A percentile compares a stretch with the other conserved stretches of the same genome.
Evolutionary conservation across 1,140 invertebrate species (phyloP).

Genomic region (Drosophila gunungcola): DNA sequence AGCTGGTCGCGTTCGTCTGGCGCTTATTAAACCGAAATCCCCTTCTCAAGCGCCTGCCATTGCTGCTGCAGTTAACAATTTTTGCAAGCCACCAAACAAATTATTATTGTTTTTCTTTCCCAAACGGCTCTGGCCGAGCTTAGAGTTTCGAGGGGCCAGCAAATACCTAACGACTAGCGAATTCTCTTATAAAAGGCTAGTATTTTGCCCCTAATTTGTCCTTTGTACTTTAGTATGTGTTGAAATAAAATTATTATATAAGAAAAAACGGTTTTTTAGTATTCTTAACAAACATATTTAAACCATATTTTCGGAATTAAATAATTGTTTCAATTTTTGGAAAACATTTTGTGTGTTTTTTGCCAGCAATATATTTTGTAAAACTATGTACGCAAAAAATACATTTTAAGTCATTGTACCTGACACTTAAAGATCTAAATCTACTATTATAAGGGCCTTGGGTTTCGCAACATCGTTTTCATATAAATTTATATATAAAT

Average conservation of each 20-base stretch:
- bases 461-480: neutral
- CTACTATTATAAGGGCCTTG: no score
- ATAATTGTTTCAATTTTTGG: no score
- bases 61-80: constrained; percentile 66
- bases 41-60: constrained; percentile 58
- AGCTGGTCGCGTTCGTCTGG: constrained; percentile 67
- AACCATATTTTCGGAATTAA: no score
- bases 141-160: neutral
- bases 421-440: no score
- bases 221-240: no score
- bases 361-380: no score
- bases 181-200: neutral
- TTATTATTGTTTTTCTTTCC: constrained; percentile 63
- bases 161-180: neutral
- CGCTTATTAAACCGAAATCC: constrained; percentile 84
- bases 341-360: no score
- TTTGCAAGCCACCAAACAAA: constrained; percentile 59
- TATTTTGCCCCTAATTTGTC: neutral
- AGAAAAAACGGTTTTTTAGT: no score
- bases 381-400: no score
- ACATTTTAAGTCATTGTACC: no score
- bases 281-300: no score
- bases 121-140: constrained; percentile 23
- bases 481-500: neutral
- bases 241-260: no score